These are phyloP conservation scores for Crotalus tigris DNA, from an alignment of 2,113 vertebrate species.

Conservation along the genomic window DNA sequence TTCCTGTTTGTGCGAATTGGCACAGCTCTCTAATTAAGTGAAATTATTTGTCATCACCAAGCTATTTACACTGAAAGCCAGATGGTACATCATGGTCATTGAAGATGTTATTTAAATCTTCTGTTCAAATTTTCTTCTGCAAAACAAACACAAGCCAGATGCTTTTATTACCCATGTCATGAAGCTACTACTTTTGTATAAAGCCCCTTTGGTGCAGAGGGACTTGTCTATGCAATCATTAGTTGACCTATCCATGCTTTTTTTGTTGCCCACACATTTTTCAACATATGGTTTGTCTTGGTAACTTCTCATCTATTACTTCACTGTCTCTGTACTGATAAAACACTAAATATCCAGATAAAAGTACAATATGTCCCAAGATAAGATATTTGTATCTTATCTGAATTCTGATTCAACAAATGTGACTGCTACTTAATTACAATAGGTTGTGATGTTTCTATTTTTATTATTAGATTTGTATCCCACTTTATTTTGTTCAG, in stretches of 20 bases:
- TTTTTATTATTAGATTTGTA: neutral
- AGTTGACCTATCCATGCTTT: neutral
- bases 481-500: neutral
- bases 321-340: neutral
- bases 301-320: neutral
- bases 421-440: neutral
- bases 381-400: neutral
- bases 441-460: neutral
- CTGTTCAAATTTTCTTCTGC: neutral
- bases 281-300: neutral
- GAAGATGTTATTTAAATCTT: slow-evolving; percentile 6
- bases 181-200: neutral
- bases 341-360: neutral
- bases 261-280: neutral
- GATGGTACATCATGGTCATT: slow-evolving; percentile 23
- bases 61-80: slow-evolving; percentile 46
- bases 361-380: neutral
- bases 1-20: slow-evolving; percentile 42
- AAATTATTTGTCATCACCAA: slow-evolving; percentile 22
- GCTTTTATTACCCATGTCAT: neutral
- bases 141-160: neutral
- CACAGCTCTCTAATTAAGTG: slow-evolving; percentile 43
- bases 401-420: neutral
- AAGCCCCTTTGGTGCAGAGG: neutral
- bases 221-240: neutral